Percentiles rank a stretch among this genome's conserved stretches.
These are phyloP conservation scores for Vanessa atalanta DNA, from an alignment of 1,140 invertebrate species.

Conservation along the genomic window DNA sequence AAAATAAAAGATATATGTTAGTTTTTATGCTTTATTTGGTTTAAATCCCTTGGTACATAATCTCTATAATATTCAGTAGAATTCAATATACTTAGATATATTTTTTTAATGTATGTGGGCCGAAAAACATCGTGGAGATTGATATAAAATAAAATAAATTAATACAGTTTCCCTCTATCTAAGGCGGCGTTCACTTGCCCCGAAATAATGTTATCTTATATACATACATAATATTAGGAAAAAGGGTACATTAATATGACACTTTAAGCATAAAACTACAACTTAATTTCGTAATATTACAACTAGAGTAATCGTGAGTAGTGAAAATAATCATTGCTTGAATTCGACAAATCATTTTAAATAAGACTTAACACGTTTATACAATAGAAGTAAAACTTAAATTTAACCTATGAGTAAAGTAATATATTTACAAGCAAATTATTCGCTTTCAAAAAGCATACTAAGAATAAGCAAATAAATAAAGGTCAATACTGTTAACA, in stretches of 20 bases:
- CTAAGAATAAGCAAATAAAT: not conserved
- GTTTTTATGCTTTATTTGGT: slow-evolving; percentile 57
- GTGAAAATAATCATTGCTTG: not conserved
- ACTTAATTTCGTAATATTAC: slow-evolving; percentile 7
- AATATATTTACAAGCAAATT: slow-evolving; percentile 3
- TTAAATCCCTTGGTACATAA: slow-evolving; percentile 56
- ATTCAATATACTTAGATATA: not conserved
- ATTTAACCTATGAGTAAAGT: not conserved
- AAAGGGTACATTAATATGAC: slow-evolving; percentile 29
- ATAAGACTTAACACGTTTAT: not conserved
- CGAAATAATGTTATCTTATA: slow-evolving; percentile 14
- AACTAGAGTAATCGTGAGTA: slow-evolving; percentile 1
- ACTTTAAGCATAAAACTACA: slow-evolving; percentile 25
- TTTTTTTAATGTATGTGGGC: not conserved
- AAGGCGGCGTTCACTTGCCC: slow-evolving; percentile 1
- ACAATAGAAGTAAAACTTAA: not conserved
- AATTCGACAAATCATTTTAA: not conserved
- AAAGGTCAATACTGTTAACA: not conserved
- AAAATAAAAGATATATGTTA: slow-evolving; percentile 40
- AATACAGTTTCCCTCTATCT: slow-evolving; percentile 4
- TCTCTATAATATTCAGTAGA: slow-evolving; percentile 11
- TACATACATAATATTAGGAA: slow-evolving; percentile 22
- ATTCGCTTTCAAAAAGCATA: slow-evolving; percentile 7
- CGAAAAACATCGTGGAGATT: not conserved
- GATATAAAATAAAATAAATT: slow-evolving; percentile 17